Evolutionary conservation across 2,113 vertebrate species (phyloP).

Genomic region (Neogobius melanostomus): DNA sequence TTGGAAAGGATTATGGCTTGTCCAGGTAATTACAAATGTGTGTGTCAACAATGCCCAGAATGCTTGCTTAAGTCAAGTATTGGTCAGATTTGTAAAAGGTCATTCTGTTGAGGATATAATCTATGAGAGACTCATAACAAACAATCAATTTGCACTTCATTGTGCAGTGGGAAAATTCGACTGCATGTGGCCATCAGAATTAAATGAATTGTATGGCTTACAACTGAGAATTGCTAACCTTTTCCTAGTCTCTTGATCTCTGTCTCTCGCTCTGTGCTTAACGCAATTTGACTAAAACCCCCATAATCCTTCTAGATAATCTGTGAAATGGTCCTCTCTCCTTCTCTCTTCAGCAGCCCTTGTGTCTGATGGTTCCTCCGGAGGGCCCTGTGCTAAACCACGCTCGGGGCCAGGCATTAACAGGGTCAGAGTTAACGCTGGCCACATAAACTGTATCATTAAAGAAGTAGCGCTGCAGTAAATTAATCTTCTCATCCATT

Average conservation of each 20-base stretch:
- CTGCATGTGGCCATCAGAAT: conserved; percentile 63
- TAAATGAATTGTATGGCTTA: conserved; percentile 78
- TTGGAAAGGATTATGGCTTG: conserved; percentile 42
- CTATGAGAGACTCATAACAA: background rate
- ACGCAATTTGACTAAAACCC: conserved; percentile 80
- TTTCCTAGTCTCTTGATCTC: conserved; percentile 74
- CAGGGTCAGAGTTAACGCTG: conserved; percentile 51
- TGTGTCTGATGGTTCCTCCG: conserved; percentile 62
- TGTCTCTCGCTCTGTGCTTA: conserved; percentile 78
- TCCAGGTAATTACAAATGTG: conserved; percentile 30
- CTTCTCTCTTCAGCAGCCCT: conserved; percentile 65
- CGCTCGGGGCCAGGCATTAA: conserved; percentile 50
- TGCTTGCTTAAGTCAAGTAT: background rate
- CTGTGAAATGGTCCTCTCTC: conserved; percentile 78
- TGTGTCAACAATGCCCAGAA: conserved; percentile 20
- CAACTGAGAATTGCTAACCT: conserved; percentile 77
- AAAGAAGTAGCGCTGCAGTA: conserved; percentile 68
- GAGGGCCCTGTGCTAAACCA: conserved; percentile 57
- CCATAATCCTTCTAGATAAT: conserved; percentile 80
- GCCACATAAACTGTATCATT: conserved; percentile 69
- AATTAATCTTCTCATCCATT: conserved; percentile 72
- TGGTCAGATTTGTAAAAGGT: background rate
- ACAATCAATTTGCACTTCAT: conserved; percentile 4
- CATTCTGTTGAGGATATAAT: background rate
- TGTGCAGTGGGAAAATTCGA: conserved; percentile 35